Conservation (phyloP, 2,797 vertebrate species). For the Pampus argenteus region DNA sequence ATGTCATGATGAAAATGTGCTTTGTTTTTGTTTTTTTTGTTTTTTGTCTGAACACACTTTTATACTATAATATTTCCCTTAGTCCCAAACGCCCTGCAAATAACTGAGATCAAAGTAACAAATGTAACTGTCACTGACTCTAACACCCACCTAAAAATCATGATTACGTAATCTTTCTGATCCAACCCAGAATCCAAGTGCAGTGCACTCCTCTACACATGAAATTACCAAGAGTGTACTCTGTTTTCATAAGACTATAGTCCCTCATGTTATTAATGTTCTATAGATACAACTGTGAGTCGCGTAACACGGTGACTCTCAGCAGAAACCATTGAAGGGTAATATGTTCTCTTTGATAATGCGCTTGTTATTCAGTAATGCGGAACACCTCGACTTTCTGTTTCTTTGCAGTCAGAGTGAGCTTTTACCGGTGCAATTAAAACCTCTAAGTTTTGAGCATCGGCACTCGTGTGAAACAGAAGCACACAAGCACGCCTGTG, state of each 20-base stretch:
- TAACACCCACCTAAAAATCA: too few relatives aligned
- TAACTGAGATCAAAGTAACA: too few relatives aligned
- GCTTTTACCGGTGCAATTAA: conserved; percentile 4
- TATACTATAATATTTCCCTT: too few relatives aligned
- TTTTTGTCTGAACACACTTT: too few relatives aligned
- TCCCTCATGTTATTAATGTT: not conserved
- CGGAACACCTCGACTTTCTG: not conserved
- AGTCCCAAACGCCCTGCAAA: too few relatives aligned
- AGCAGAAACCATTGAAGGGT: conserved; percentile 4
- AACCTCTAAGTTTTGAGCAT: conserved; percentile 7
- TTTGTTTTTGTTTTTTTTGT: too few relatives aligned
- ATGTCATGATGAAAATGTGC: too few relatives aligned
- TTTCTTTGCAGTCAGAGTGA: not conserved
- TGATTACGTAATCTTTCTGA: too few relatives aligned
- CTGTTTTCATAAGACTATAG: too few relatives aligned
- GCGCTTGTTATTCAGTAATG: not conserved
- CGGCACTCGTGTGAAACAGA: conserved; percentile 11
- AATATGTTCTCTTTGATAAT: not conserved
- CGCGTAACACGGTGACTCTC: not conserved
- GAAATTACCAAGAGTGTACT: not conserved
- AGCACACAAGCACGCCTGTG: not conserved
- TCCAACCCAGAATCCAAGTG: too few relatives aligned
- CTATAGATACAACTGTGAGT: not conserved
- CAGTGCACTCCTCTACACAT: not conserved
- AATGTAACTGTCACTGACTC: too few relatives aligned